phyloP scores from a whole-genome alignment of 1,140 invertebrate species.

The Melitaea cinxia region DNA sequence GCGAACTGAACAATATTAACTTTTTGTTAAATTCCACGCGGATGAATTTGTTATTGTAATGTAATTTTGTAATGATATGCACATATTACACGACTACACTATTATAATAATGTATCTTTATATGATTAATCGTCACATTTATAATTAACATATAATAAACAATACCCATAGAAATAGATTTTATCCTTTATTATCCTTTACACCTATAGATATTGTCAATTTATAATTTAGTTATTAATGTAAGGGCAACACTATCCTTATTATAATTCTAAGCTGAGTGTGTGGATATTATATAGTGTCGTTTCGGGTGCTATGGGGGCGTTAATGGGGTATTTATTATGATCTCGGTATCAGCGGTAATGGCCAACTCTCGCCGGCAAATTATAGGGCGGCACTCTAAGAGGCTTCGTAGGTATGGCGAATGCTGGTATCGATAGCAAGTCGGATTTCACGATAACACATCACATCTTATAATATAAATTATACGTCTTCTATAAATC shows the following conservation, averaged over 20 bases:
- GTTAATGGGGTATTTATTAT: slow-evolving; percentile 81
- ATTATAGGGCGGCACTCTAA: slow-evolving; percentile 78
- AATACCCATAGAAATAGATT: no score
- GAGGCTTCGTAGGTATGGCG: slow-evolving; percentile 57
- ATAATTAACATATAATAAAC: no score
- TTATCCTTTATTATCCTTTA: background rate
- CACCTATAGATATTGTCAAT: background rate
- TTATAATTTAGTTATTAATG: slow-evolving; percentile 5
- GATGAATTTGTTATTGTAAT: no score
- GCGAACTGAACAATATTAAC: no score
- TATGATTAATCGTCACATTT: no score
- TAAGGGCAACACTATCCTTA: slow-evolving; percentile 7
- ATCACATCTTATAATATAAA: background rate
- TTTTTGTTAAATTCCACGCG: no score
- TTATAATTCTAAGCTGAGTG: slow-evolving; percentile 39
- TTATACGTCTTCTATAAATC: background rate
- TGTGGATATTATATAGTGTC: slow-evolving; percentile 52
- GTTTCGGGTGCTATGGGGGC: slow-evolving; percentile 75
- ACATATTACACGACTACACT: no score
- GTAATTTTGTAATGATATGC: no score
- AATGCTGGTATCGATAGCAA: slow-evolving; percentile 52
- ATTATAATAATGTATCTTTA: no score
- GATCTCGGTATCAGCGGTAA: slow-evolving; percentile 79
- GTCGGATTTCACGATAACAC: background rate
- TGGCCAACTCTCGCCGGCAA: slow-evolving; percentile 78